phyloP scores from a whole-genome alignment of 1,140 invertebrate species.

The Grapholita molesta region DNA sequence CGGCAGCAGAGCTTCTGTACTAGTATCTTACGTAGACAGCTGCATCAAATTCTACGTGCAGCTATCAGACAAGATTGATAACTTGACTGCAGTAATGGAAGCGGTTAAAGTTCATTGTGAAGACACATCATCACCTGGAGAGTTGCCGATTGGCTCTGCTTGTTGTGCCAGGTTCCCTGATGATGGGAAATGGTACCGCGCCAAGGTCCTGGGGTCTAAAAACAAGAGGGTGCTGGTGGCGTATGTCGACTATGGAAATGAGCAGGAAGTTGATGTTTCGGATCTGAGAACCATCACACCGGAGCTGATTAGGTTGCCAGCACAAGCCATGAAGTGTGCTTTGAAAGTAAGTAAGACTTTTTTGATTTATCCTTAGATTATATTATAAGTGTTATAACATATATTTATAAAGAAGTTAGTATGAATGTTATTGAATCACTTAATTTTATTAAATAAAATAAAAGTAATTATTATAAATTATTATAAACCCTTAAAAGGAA shows the following conservation, averaged over 20 bases:
- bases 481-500: no score
- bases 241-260: conserved; percentile 91
- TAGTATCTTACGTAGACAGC: conserved; percentile 84
- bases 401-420: no score
- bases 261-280: conserved; percentile 80
- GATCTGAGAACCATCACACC: conserved; percentile 81
- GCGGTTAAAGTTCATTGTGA: conserved; percentile 72
- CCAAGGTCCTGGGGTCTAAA: conserved; percentile 77
- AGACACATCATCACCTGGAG: conserved; percentile 61
- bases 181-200: conserved; percentile 86
- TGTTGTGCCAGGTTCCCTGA: conserved; percentile 86
- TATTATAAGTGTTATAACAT: neutral
- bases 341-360: conserved; percentile 63
- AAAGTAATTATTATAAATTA: no score
- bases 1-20: conserved; percentile 76
- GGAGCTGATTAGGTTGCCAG: conserved; percentile 81
- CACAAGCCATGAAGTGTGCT: conserved; percentile 88
- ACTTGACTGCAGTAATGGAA: conserved; percentile 78
- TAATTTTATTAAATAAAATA: no score
- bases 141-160: conserved; percentile 79
- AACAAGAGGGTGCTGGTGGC: conserved; percentile 77
- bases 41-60: conserved; percentile 86
- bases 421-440: no score
- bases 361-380: neutral
- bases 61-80: conserved; percentile 78